These are phyloP conservation scores for Pocillopora verrucosa DNA, from an alignment of 64 coral and sea anemone genomes.

Conservation along the genomic window DNA sequence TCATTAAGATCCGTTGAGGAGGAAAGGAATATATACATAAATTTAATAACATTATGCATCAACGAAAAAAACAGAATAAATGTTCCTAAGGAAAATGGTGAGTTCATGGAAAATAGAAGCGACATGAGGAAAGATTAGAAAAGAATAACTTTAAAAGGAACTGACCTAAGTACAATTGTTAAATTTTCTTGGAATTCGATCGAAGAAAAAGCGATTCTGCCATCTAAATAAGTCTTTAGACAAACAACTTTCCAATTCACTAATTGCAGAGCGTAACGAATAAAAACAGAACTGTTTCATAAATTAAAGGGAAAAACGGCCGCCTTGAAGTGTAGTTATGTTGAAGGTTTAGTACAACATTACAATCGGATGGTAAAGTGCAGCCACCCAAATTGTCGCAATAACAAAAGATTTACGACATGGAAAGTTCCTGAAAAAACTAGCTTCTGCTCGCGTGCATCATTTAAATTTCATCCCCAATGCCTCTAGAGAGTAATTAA, in stretches of 20 bases:
- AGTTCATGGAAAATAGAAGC: background rate
- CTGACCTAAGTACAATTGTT: too few species aligned
- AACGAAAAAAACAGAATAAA: background rate
- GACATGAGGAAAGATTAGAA: background rate
- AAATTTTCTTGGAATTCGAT: too few species aligned
- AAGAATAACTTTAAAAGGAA: too few species aligned
- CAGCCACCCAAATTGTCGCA: background rate
- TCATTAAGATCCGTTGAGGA: background rate
- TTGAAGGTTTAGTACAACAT: background rate
- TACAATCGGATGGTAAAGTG: background rate
- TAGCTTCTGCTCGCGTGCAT: background rate
- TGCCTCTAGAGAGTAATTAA: background rate
- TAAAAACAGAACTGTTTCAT: background rate
- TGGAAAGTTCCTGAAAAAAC: background rate
- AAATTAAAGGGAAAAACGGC: too few species aligned
- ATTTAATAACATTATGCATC: background rate
- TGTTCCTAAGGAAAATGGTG: background rate
- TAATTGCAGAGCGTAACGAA: background rate
- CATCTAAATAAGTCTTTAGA: too few species aligned
- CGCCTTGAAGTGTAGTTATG: too few species aligned
- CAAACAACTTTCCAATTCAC: background rate
- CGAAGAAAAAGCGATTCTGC: too few species aligned
- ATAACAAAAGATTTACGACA: background rate
- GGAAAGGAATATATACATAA: slow-evolving; percentile 1
- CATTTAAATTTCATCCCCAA: background rate